These are phyloP conservation scores for Cataglyphis altisquamis DNA, from an alignment of 2,888 invertebrate species.

Conservation along the genomic window DNA sequence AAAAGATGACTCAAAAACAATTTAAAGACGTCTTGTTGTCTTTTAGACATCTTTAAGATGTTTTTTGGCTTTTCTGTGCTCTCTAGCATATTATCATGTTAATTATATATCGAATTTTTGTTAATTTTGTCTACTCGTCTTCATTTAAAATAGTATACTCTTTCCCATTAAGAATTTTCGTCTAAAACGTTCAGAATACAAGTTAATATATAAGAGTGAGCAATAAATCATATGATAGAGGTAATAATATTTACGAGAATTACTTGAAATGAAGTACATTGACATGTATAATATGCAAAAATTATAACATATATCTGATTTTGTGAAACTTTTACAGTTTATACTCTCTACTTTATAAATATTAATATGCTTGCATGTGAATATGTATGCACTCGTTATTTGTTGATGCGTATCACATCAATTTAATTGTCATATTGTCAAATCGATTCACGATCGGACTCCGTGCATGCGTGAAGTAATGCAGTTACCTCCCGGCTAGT, in stretches of 20 bases:
- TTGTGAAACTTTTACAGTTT: constrained; percentile 10
- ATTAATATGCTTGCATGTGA: constrained; percentile 37
- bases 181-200: neutral
- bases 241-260: neutral
- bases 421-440: constrained; percentile 77
- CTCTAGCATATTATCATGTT: neutral
- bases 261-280: neutral
- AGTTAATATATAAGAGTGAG: neutral
- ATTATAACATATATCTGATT: neutral
- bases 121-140: neutral
- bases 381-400: constrained; percentile 61
- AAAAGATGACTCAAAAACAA: too few relatives aligned
- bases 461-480: constrained; percentile 70
- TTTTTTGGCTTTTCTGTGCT: too few relatives aligned
- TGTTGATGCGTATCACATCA: constrained; percentile 69
- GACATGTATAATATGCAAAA: neutral
- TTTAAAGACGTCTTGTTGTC: too few relatives aligned
- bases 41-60: too few relatives aligned
- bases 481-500: constrained; percentile 59
- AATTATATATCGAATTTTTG: constrained; percentile 1
- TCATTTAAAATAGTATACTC: neutral
- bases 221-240: neutral
- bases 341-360: constrained; percentile 36
- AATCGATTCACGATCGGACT: constrained; percentile 76
- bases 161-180: neutral